A percentile compares a stretch with the other conserved stretches of the same genome.
Conservation (phyloP, 2,888 invertebrate species). For the Campoletis raptor region DNA sequence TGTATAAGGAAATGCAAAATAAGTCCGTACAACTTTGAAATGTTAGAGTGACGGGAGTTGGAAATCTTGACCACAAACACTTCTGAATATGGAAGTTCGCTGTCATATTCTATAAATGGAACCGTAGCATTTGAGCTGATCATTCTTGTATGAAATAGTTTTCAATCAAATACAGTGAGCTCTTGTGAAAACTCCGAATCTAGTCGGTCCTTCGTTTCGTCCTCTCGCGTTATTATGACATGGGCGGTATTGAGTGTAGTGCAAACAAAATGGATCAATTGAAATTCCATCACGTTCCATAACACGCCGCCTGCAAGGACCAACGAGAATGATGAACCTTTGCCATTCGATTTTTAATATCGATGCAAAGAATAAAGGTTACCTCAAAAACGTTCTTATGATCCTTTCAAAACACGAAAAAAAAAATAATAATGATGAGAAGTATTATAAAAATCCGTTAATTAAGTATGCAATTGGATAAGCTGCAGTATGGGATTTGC, state of each 20-base stretch:
- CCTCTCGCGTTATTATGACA: not conserved
- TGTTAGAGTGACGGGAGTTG: slow-evolving; percentile 9
- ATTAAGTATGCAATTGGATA: not conserved
- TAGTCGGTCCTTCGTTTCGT: not conserved
- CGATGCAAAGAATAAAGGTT: not conserved
- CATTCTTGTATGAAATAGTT: not conserved
- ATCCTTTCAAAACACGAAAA: not conserved
- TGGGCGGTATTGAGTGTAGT: not conserved
- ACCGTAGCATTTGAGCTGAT: slow-evolving; percentile 7
- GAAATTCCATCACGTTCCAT: not conserved
- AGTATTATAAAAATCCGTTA: not conserved
- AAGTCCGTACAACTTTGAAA: slow-evolving; percentile 18
- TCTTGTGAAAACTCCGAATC: not conserved
- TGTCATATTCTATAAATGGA: slow-evolving; percentile 27
- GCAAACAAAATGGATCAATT: not conserved
- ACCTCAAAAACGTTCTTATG: not conserved
- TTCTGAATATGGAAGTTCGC: slow-evolving; percentile 3
- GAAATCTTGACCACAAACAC: slow-evolving; percentile 34
- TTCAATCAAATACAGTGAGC: not conserved
- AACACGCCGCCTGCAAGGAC: not conserved
- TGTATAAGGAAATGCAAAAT: not conserved
- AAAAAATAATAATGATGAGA: not conserved
- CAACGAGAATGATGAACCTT: not conserved
- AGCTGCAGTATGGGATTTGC: slow-evolving; percentile 21
- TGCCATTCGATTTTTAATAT: not conserved